phyloP scores from a whole-genome alignment of 2,888 invertebrate genomes.

The Strigamia maritima region DNA sequence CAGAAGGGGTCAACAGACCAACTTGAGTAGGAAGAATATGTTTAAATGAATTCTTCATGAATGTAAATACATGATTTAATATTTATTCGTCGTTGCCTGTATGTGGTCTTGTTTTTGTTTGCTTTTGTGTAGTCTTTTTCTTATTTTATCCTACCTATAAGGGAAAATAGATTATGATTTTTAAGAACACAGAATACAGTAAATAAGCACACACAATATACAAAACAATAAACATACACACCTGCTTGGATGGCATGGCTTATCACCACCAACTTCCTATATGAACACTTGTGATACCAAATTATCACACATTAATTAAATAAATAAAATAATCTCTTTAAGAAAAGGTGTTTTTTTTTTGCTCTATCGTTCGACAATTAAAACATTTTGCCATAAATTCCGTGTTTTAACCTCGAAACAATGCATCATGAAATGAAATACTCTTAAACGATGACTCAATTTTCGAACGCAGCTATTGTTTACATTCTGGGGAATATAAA shows the following conservation, averaged over 20 bases:
- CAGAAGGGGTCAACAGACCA: neutral
- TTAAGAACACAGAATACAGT: too few species aligned
- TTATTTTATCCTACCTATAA: neutral
- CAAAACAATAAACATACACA: neutral
- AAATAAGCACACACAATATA: neutral
- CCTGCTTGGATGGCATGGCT: slow-evolving; percentile 3
- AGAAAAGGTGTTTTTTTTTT: neutral
- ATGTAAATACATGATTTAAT: too few species aligned
- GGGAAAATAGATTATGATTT: neutral
- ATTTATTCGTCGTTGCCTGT: too few species aligned
- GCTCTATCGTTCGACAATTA: too few species aligned
- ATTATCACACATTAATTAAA: neutral
- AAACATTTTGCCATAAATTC: too few species aligned
- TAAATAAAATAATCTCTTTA: neutral
- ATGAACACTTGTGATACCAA: neutral
- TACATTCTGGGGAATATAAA: neutral
- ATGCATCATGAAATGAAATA: too few species aligned
- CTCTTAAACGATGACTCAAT: neutral
- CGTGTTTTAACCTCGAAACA: too few species aligned
- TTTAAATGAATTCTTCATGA: too few species aligned
- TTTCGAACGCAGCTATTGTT: neutral
- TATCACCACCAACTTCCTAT: neutral
- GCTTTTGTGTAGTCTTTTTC: too few species aligned
- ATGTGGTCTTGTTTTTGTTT: too few species aligned
- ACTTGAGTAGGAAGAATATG: too few species aligned